Evolutionary conservation across 2,888 invertebrate species (phyloP).

Genomic region (Panorpa germanica): DNA sequence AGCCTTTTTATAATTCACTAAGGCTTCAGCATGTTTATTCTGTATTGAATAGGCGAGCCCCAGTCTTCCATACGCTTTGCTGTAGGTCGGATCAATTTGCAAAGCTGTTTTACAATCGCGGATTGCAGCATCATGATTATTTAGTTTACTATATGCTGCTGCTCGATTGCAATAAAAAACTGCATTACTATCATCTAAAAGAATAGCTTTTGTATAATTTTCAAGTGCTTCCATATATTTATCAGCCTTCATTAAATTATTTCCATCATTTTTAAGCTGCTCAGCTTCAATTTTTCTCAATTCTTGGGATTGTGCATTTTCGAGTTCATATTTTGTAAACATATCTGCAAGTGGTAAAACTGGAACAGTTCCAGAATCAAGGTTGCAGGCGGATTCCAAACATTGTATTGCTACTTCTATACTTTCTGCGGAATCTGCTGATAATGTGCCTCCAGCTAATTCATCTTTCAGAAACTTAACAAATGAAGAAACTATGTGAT

Average conservation of each 20-base stretch:
- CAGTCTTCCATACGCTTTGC: conserved; percentile 87
- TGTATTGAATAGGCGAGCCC: conserved; percentile 76
- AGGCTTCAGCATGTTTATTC: conserved; percentile 66
- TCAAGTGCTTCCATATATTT: conserved; percentile 64
- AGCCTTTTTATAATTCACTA: conserved; percentile 72
- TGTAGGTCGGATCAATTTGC: conserved; percentile 74
- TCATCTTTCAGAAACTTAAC: conserved; percentile 22
- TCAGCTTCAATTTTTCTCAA: conserved; percentile 56
- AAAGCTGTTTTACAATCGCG: conserved; percentile 83
- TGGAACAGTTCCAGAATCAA: conserved; percentile 19
- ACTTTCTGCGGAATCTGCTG: conserved; percentile 22
- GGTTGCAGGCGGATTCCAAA: conserved; percentile 73
- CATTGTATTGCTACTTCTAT: conserved; percentile 90
- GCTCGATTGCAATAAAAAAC: conserved; percentile 96
- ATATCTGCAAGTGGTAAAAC: conserved; percentile 6
- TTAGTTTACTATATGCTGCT: conserved; percentile 82
- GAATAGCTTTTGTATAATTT: conserved; percentile 77
- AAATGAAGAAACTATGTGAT: too few relatives aligned
- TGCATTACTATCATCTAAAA: conserved; percentile 71
- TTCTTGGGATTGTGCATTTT: background rate
- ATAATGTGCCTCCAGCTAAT: conserved; percentile 17
- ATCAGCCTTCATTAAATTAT: conserved; percentile 71
- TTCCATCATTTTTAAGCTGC: conserved; percentile 71
- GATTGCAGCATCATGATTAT: conserved; percentile 66
- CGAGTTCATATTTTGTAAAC: conserved; percentile 13